Percentiles rank a stretch among this genome's conserved stretches.
Evolutionary conservation across 2,888 invertebrate species (phyloP).

Genomic region (Mechanitis mazaeus): DNA sequence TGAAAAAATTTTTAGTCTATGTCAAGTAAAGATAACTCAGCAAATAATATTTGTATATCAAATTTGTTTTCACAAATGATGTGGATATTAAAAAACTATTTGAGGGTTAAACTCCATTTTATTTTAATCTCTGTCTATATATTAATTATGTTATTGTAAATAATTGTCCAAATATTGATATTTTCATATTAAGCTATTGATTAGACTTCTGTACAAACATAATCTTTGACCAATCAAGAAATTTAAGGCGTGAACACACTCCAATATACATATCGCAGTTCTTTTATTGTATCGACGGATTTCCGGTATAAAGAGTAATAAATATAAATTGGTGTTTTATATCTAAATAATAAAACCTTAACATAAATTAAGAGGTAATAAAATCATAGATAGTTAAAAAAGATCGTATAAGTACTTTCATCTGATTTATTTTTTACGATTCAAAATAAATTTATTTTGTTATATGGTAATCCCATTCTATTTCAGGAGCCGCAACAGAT

Average conservation of each 20-base stretch:
- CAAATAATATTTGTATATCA: too few species aligned
- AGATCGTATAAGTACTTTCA: neutral
- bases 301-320: slow-evolving; percentile 5
- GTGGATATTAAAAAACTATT: too few species aligned
- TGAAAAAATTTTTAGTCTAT: too few species aligned
- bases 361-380: too few species aligned
- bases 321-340: neutral
- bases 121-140: too few species aligned
- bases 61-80: too few species aligned
- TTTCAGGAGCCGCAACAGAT: neutral
- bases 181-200: too few species aligned
- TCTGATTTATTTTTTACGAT: neutral
- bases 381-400: too few species aligned
- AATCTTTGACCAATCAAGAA: slow-evolving; percentile 24
- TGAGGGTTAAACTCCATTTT: too few species aligned
- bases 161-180: too few species aligned
- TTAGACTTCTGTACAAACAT: slow-evolving; percentile 7
- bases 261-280: slow-evolving; percentile 14
- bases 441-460: slow-evolving; percentile 6
- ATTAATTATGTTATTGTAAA: too few species aligned
- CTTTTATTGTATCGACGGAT: slow-evolving; percentile 19
- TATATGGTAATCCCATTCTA: neutral
- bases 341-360: neutral
- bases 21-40: too few species aligned
- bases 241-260: slow-evolving; percentile 17